Evolutionary conservation across 2,797 vertebrate species (phyloP).

Genomic region (Acrossocheilus wenchowensis): DNA sequence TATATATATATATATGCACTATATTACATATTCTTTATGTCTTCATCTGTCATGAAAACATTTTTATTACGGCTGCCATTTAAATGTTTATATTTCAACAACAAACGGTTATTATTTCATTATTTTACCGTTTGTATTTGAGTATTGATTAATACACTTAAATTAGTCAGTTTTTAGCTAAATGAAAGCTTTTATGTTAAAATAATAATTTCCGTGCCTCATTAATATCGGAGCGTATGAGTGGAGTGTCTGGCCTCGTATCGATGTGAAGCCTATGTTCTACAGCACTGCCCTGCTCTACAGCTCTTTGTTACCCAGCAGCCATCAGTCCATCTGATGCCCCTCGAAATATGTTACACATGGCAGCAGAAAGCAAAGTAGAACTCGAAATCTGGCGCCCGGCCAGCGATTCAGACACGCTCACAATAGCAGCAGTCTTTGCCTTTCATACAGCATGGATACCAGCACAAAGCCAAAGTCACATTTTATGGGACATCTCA

Average conservation of each 20-base stretch:
- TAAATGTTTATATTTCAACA: not conserved
- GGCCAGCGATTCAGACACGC: constrained; percentile 35
- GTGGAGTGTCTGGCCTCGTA: not conserved
- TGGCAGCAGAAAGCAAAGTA: constrained; percentile 24
- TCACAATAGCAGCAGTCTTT: constrained; percentile 38
- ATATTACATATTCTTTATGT: not conserved
- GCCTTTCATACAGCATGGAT: constrained; percentile 40
- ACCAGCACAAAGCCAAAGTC: constrained; percentile 40
- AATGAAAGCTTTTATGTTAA: not conserved
- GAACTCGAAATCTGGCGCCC: constrained; percentile 19
- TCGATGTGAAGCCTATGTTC: not conserved
- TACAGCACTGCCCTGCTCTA: not conserved
- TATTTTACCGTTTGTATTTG: not conserved
- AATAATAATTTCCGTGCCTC: not conserved
- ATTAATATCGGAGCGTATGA: not conserved
- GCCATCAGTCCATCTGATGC: constrained; percentile 15
- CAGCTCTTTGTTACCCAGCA: constrained; percentile 5
- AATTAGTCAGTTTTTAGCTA: not conserved
- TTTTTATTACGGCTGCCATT: not conserved
- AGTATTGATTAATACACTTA: no score
- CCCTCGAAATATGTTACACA: constrained; percentile 28
- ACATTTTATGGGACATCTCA: constrained; percentile 49
- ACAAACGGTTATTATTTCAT: not conserved
- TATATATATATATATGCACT: not conserved
- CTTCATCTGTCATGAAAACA: not conserved